phyloP scores from a whole-genome alignment of 2,888 invertebrate species.

The Drosophila kuntzei region DNA sequence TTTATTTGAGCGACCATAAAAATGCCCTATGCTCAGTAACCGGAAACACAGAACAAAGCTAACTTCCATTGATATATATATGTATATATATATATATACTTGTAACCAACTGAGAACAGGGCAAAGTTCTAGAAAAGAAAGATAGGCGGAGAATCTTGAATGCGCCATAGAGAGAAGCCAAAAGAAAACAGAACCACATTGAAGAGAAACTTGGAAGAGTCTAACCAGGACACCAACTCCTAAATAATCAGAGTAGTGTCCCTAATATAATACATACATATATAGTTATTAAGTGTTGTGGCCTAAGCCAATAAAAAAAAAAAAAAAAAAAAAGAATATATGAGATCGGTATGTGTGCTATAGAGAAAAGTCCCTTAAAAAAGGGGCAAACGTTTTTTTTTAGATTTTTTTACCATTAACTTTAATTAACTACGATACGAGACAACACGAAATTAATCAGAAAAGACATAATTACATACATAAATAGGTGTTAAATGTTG shows the following conservation, averaged over 20 bases:
- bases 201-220: background rate
- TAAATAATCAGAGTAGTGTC: constrained; percentile 13
- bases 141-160: background rate
- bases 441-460: constrained; percentile 5
- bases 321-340: constrained; percentile 8
- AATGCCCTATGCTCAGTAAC: constrained; percentile 15
- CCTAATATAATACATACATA: constrained; percentile 8
- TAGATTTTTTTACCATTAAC: constrained; percentile 71
- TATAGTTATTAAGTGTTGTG: constrained; percentile 19
- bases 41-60: background rate
- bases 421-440: constrained; percentile 43
- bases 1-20: constrained; percentile 16
- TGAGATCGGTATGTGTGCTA: constrained; percentile 42
- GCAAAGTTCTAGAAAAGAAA: background rate
- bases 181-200: constrained; percentile 22
- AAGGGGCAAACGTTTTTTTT: constrained; percentile 56
- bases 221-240: constrained; percentile 15
- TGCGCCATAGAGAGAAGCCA: constrained; percentile 31
- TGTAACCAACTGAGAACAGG: constrained; percentile 4
- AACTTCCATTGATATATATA: constrained; percentile 6
- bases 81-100: background rate
- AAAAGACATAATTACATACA: constrained; percentile 2
- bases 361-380: constrained; percentile 16
- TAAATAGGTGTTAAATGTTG: constrained; percentile 69
- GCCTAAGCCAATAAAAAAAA: constrained; percentile 10